A percentile compares a stretch with the other conserved stretches of the same genome.
Conservation (phyloP, 2,888 invertebrate species). For the Trichopria drosophilae region DNA sequence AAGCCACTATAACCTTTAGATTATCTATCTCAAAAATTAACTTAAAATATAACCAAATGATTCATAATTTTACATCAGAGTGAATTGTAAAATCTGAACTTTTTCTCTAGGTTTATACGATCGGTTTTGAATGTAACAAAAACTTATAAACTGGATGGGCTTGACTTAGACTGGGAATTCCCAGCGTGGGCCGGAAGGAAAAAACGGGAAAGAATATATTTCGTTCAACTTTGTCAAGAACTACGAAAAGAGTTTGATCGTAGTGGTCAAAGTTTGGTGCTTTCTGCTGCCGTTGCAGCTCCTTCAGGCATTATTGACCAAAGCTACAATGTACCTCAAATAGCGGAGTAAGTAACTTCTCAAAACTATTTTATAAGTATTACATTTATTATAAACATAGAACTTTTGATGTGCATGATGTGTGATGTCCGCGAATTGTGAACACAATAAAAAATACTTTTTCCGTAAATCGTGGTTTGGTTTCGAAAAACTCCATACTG, state of each 20-base stretch:
- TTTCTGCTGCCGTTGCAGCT: slow-evolving; percentile 81
- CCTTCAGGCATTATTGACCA: slow-evolving; percentile 73
- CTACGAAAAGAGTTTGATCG: slow-evolving; percentile 69
- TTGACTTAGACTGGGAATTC: slow-evolving; percentile 88
- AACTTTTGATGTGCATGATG: too few relatives aligned
- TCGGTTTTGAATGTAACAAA: slow-evolving; percentile 61
- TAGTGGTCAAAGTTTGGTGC: slow-evolving; percentile 61
- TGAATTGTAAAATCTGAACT: slow-evolving; percentile 8
- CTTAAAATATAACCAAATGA: background rate
- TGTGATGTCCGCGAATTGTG: too few relatives aligned
- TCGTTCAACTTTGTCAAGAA: slow-evolving; percentile 74
- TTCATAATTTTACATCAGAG: background rate
- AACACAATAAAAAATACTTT: too few relatives aligned
- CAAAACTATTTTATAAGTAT: background rate
- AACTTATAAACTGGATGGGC: slow-evolving; percentile 67
- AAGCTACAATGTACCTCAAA: slow-evolving; percentile 76
- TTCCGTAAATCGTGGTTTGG: too few relatives aligned
- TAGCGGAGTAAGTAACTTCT: slow-evolving; percentile 67
- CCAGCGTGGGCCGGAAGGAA: slow-evolving; percentile 63
- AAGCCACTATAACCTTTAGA: slow-evolving; percentile 23
- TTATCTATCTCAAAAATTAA: background rate
- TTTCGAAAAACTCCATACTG: too few relatives aligned
- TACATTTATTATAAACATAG: background rate
- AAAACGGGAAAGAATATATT: slow-evolving; percentile 68
- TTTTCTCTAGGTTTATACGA: slow-evolving; percentile 60